Conservation (phyloP, 1,140 invertebrate species). For the Aphelinus atriplicis region DNA sequence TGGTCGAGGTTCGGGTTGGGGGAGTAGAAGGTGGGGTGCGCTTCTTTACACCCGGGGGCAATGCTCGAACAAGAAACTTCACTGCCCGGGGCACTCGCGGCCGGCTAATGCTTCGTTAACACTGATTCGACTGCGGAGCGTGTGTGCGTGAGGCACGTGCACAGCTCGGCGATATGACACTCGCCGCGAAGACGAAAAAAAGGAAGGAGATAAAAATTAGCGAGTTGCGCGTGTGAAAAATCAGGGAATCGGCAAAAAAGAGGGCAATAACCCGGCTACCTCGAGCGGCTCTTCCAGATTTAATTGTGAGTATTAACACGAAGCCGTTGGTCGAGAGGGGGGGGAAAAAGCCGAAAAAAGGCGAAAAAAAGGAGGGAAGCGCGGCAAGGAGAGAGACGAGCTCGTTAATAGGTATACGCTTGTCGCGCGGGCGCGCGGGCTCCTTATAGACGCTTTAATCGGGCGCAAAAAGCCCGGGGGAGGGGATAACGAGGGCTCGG, state of each 20-base stretch:
- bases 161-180: not conserved
- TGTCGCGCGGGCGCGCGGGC: slow-evolving; percentile 7
- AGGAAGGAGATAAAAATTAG: not conserved
- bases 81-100: slow-evolving; percentile 19
- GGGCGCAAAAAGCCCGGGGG: not conserved
- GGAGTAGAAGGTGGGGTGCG: not conserved
- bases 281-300: slow-evolving; percentile 12
- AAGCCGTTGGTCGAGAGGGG: not conserved
- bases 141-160: too few species aligned
- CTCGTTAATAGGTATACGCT: slow-evolving; percentile 29
- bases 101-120: slow-evolving; percentile 29
- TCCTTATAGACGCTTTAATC: slow-evolving; percentile 23
- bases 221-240: not conserved
- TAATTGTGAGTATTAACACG: slow-evolving; percentile 14
- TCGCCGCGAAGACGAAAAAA: not conserved
- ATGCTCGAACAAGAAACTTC: slow-evolving; percentile 31
- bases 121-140: slow-evolving; percentile 5
- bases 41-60: not conserved
- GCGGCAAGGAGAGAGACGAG: not conserved
- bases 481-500: not conserved
- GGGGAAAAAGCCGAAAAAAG: not conserved
- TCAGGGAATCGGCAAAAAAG: not conserved
- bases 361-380: too few species aligned
- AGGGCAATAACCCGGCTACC: not conserved
- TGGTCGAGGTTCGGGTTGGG: not conserved